Conservation (phyloP, 2,888 invertebrate species). For the Scaptomyza caliginosa region DNA sequence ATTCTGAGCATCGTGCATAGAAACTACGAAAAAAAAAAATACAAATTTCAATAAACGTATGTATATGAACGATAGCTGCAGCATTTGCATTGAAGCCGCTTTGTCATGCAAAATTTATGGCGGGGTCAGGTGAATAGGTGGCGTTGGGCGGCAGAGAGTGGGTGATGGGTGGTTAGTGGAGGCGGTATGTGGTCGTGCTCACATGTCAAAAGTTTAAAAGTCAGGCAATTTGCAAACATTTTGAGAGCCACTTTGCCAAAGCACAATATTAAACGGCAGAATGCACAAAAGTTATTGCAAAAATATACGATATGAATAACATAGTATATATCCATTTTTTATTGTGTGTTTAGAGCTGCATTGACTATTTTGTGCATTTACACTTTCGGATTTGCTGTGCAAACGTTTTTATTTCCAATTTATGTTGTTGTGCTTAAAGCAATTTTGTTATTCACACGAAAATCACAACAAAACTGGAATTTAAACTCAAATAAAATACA, state of each 20-base stretch:
- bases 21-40: conserved; percentile 27
- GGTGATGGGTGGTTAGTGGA: no score
- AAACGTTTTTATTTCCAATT: conserved; percentile 46
- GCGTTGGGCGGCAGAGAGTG: background rate
- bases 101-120: conserved; percentile 65
- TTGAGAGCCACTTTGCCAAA: conserved; percentile 56
- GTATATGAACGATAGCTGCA: conserved; percentile 39
- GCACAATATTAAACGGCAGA: conserved; percentile 49
- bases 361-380: conserved; percentile 27
- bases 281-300: conserved; percentile 57
- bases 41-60: background rate
- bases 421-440: conserved; percentile 44
- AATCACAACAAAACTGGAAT: conserved; percentile 37
- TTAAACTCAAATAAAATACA: conserved; percentile 48
- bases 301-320: conserved; percentile 29
- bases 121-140: conserved; percentile 14
- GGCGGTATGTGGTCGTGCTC: background rate
- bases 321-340: conserved; percentile 13
- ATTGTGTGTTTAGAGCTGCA: conserved; percentile 23
- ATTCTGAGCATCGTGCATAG: conserved; percentile 55
- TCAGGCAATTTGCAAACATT: conserved; percentile 65
- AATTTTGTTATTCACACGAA: conserved; percentile 44
- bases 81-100: conserved; percentile 50
- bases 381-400: conserved; percentile 41
- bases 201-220: conserved; percentile 47